phyloP scores from a whole-genome alignment of 2,113 vertebrate species.

The Harpagus bidentatus region DNA sequence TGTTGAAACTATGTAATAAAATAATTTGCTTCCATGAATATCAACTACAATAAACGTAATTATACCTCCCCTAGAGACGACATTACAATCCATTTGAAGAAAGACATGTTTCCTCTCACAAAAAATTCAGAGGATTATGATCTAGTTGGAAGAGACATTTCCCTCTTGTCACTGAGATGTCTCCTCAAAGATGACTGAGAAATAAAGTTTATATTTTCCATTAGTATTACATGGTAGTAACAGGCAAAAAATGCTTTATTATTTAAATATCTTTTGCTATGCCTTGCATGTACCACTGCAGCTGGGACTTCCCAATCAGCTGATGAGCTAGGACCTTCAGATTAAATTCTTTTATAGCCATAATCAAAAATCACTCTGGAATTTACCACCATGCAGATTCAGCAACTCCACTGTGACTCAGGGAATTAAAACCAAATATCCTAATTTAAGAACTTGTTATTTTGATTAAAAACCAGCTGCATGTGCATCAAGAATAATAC shows the following conservation, averaged over 20 bases:
- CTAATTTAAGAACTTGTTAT: slow-evolving; percentile 37
- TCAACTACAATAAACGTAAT: not conserved
- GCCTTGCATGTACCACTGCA: slow-evolving; percentile 7
- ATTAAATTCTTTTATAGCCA: slow-evolving; percentile 30
- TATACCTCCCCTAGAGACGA: not conserved
- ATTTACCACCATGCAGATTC: slow-evolving; percentile 32
- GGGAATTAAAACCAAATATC: slow-evolving; percentile 37
- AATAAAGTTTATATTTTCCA: not conserved
- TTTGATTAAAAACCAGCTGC: slow-evolving; percentile 42
- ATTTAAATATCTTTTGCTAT: not conserved
- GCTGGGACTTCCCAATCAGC: slow-evolving; percentile 23
- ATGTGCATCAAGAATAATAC: not conserved
- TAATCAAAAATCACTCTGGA: slow-evolving; percentile 26
- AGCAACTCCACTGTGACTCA: slow-evolving; percentile 27
- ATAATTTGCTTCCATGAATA: not conserved
- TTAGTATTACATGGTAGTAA: not conserved
- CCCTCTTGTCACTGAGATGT: not conserved
- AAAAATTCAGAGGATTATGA: not conserved
- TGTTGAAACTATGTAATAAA: not conserved
- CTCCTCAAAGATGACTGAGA: not conserved
- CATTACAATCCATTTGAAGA: not conserved
- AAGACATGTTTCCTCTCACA: not conserved
- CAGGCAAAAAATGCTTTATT: not conserved
- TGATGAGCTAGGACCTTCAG: slow-evolving; percentile 11
- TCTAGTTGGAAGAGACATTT: not conserved